Evolutionary conservation across 2,113 vertebrate genomes (phyloP).

Genomic region (Perccottus glenii): DNA sequence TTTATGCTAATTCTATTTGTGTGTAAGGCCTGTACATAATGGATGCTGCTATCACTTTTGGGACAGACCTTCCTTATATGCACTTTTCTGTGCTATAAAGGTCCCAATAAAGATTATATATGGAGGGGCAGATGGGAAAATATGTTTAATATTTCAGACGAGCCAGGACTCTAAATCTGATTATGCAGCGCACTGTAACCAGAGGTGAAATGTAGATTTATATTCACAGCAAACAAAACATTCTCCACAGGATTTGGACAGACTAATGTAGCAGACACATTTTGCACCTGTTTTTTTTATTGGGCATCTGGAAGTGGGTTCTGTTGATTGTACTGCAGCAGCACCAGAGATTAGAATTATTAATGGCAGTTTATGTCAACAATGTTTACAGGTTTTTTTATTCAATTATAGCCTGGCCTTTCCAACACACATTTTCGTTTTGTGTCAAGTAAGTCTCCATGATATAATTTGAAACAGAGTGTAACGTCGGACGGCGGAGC

Average conservation of each 20-base stretch:
- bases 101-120: constrained; percentile 40
- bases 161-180: constrained; percentile 33
- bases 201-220: constrained; percentile 18
- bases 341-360: too few species aligned
- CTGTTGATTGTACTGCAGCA: too few species aligned
- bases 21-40: constrained; percentile 50
- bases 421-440: too few species aligned
- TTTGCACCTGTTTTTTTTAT: not conserved
- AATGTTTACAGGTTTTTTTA: too few species aligned
- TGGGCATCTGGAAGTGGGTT: too few species aligned
- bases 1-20: constrained; percentile 68
- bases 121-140: constrained; percentile 32
- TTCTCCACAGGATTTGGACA: constrained; percentile 1
- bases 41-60: constrained; percentile 51
- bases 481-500: too few species aligned
- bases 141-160: constrained; percentile 29
- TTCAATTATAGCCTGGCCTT: too few species aligned
- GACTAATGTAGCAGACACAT: not conserved
- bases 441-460: too few species aligned
- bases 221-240: constrained; percentile 14
- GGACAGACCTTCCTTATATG: constrained; percentile 41
- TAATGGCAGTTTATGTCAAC: too few species aligned
- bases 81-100: constrained; percentile 28
- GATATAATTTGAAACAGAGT: too few species aligned
- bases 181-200: constrained; percentile 40